phyloP scores from a whole-genome alignment of 2,888 invertebrate species.

The Drosophila tripunctata region DNA sequence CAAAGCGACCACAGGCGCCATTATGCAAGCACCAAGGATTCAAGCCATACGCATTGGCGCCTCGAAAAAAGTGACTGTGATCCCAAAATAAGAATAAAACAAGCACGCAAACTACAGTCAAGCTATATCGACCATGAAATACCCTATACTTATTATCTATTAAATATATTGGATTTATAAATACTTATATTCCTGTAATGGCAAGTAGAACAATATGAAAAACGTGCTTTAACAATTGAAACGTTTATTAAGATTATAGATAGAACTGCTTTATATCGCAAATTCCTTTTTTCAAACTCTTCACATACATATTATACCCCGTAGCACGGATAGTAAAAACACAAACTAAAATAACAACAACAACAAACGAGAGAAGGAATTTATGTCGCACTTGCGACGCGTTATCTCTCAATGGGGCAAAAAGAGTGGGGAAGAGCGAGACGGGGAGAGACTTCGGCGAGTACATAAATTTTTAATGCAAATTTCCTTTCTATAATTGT shows the following conservation, averaged over 20 bases:
- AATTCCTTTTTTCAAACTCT: no score
- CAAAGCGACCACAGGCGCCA: slow-evolving; percentile 68
- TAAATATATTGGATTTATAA: no score
- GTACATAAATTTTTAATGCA: slow-evolving; percentile 77
- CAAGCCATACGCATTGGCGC: slow-evolving; percentile 12
- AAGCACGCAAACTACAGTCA: not conserved
- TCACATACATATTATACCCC: no score
- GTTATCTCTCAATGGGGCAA: slow-evolving; percentile 25
- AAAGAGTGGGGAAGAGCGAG: not conserved
- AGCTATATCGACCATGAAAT: not conserved
- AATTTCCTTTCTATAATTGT: slow-evolving; percentile 79
- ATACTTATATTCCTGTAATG: no score
- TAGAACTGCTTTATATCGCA: no score
- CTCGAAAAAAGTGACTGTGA: slow-evolving; percentile 3
- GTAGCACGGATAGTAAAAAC: no score
- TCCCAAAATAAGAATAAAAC: not conserved
- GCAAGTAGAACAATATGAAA: no score
- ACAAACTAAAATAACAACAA: not conserved
- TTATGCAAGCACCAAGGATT: slow-evolving; percentile 44
- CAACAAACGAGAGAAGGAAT: slow-evolving; percentile 33
- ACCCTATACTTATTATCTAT: not conserved
- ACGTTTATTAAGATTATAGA: no score
- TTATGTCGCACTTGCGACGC: slow-evolving; percentile 64
- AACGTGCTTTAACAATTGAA: no score
- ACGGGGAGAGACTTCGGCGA: slow-evolving; percentile 30